Evolutionary conservation across 2,797 vertebrate species (phyloP).

Genomic region (Argyrosomus regius): DNA sequence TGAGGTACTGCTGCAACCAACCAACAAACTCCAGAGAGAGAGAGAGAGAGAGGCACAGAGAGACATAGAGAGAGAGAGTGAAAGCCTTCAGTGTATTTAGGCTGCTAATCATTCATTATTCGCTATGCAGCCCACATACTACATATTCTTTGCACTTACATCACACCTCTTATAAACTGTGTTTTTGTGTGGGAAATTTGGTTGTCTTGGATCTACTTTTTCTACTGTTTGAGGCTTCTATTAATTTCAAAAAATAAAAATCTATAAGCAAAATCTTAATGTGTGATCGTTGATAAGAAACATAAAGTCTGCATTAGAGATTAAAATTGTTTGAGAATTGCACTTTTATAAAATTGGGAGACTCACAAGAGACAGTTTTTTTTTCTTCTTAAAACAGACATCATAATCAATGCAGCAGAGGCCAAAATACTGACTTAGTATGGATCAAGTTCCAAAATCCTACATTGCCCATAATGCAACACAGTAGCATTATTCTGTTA

Average conservation of each 20-base stretch:
- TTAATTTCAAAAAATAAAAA: neutral
- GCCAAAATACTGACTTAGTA: neutral
- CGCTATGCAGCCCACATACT: neutral
- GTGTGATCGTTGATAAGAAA: neutral
- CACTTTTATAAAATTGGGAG: accelerated
- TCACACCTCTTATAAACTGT: neutral
- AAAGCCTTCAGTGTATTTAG: constrained; percentile 44
- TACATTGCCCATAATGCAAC: constrained; percentile 4
- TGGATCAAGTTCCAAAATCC: neutral
- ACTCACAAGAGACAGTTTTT: neutral
- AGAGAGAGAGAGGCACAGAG: constrained; percentile 33
- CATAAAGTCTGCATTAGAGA: neutral
- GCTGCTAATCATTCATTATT: constrained; percentile 19
- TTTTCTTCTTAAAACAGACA: neutral
- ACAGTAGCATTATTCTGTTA: too few relatives aligned
- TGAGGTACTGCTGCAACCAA: constrained; percentile 67
- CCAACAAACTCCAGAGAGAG: constrained; percentile 59
- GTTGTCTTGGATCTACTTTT: neutral
- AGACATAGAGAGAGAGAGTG: constrained; percentile 18
- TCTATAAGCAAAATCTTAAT: neutral
- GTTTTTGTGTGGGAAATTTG: neutral
- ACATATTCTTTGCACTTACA: neutral
- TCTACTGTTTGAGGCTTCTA: neutral
- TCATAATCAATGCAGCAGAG: neutral
- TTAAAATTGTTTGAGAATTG: too few relatives aligned